Evolutionary conservation across 1,140 invertebrate species (phyloP).

Genomic region (Drosophila chauvacae): DNA sequence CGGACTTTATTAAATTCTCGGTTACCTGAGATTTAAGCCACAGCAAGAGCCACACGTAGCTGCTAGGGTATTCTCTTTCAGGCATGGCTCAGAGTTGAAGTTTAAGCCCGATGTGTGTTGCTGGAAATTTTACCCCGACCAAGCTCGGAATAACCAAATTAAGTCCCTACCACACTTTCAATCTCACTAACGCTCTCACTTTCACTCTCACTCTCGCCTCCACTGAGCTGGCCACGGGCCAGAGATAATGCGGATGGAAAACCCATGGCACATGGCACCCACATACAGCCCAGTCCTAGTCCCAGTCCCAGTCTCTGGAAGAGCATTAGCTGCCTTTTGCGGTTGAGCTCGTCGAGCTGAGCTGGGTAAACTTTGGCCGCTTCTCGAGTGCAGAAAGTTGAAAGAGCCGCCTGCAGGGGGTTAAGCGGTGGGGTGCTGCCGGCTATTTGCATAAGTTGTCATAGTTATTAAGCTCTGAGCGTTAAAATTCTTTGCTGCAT

Average conservation of each 20-base stretch:
- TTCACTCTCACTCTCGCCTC: slow-evolving; percentile 21
- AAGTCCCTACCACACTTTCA: slow-evolving; percentile 27
- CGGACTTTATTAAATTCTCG: slow-evolving; percentile 52
- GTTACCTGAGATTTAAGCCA: slow-evolving; percentile 45
- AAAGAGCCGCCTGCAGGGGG: slow-evolving; percentile 35
- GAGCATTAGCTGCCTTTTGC: slow-evolving; percentile 78
- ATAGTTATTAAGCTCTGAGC: slow-evolving; percentile 75
- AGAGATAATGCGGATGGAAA: slow-evolving; percentile 41
- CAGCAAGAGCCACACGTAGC: not conserved
- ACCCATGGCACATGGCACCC: slow-evolving; percentile 32
- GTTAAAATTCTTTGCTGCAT: slow-evolving; percentile 58
- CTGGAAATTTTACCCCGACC: slow-evolving; percentile 6
- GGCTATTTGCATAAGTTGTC: slow-evolving; percentile 81
- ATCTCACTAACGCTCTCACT: slow-evolving; percentile 10
- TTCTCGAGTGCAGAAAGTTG: slow-evolving; percentile 45
- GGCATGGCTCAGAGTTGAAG: slow-evolving; percentile 14
- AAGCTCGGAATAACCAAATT: slow-evolving; percentile 38
- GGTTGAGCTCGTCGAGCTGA: slow-evolving; percentile 53
- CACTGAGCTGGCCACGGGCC: slow-evolving; percentile 39
- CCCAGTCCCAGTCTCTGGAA: not conserved
- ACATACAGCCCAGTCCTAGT: slow-evolving; percentile 9
- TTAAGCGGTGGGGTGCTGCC: slow-evolving; percentile 32
- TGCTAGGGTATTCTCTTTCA: slow-evolving; percentile 20
- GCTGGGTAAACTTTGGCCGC: slow-evolving; percentile 45
- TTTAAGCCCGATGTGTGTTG: slow-evolving; percentile 9